Percentiles rank a stretch among this genome's conserved stretches.
These are phyloP conservation scores for Acrocephalus scirpaceus DNA, from an alignment of 2,797 vertebrate genomes.

Conservation along the genomic window DNA sequence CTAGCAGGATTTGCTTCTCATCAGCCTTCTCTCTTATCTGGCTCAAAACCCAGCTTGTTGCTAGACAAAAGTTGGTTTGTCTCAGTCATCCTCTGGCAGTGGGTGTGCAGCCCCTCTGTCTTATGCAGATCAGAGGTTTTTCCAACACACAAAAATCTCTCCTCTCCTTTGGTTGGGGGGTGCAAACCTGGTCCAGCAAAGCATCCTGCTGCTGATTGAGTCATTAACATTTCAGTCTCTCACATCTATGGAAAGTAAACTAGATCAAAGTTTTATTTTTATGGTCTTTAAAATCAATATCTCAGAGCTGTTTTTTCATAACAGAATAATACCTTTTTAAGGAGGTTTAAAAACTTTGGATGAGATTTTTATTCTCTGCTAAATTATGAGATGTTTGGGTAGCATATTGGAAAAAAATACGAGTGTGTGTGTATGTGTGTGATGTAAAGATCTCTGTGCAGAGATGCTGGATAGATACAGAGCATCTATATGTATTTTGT, in stretches of 20 bases:
- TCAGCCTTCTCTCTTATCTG: neutral
- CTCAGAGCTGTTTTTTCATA: neutral
- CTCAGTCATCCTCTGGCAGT: neutral
- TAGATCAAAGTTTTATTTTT: neutral
- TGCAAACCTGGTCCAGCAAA: neutral
- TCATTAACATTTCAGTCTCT: neutral
- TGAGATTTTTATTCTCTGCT: neutral
- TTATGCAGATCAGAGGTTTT: neutral
- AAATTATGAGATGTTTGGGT: neutral
- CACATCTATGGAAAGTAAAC: neutral
- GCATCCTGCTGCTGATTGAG: neutral
- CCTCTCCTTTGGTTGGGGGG: rapidly evolving
- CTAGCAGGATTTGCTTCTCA: neutral
- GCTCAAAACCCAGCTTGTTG: neutral
- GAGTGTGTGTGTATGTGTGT: rapidly evolving
- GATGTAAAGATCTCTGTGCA: neutral
- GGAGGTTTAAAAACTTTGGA: neutral
- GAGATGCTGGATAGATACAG: neutral
- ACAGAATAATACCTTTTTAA: neutral
- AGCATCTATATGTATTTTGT: neutral
- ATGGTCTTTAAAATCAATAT: neutral
- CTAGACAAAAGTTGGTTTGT: neutral
- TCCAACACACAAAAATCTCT: neutral
- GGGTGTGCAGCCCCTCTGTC: neutral
- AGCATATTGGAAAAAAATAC: neutral